Evolutionary conservation across 2,113 vertebrate genomes (phyloP).

Genomic region (Oenanthe melanoleuca): DNA sequence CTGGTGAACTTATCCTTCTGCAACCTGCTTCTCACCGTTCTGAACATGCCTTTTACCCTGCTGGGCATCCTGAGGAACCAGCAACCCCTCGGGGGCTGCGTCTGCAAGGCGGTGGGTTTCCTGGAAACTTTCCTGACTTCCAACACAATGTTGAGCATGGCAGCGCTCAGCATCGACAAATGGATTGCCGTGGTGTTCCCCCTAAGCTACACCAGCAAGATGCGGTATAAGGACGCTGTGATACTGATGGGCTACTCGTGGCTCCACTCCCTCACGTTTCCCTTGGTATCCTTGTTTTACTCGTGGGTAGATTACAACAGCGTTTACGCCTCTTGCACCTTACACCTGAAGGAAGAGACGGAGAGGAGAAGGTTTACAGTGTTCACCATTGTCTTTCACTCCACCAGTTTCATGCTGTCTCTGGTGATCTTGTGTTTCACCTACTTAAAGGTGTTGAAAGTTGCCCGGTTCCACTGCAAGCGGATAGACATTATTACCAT

Average conservation of each 20-base stretch:
- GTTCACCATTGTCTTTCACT: slow-evolving; percentile 79
- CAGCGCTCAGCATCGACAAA: slow-evolving; percentile 81
- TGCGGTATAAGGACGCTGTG: slow-evolving; percentile 78
- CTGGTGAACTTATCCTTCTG: slow-evolving; percentile 80
- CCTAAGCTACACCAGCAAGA: slow-evolving; percentile 80
- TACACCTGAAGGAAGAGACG: slow-evolving; percentile 67
- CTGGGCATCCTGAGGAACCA: slow-evolving; percentile 67
- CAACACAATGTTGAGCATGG: slow-evolving; percentile 82
- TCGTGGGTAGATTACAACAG: slow-evolving; percentile 79
- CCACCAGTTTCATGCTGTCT: slow-evolving; percentile 75
- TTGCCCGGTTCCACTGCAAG: slow-evolving; percentile 82
- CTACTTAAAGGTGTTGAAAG: slow-evolving; percentile 79
- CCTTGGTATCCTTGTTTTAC: slow-evolving; percentile 73
- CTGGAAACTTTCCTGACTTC: slow-evolving; percentile 81
- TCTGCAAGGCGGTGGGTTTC: slow-evolving; percentile 74
- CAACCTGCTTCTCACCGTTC: slow-evolving; percentile 78
- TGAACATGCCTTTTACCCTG: slow-evolving; percentile 81
- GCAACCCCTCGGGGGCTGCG: slow-evolving; percentile 70
- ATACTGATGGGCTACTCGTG: slow-evolving; percentile 79
- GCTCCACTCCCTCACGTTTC: slow-evolving; percentile 78
- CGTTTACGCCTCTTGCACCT: slow-evolving; percentile 78
- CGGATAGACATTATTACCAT: slow-evolving; percentile 80
- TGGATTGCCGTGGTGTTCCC: slow-evolving; percentile 84
- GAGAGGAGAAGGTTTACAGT: slow-evolving; percentile 66
- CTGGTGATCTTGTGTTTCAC: slow-evolving; percentile 79